Evolutionary conservation across 92 coral and sea anemone genomes (phyloP).

Genomic region (Metridium senile): DNA sequence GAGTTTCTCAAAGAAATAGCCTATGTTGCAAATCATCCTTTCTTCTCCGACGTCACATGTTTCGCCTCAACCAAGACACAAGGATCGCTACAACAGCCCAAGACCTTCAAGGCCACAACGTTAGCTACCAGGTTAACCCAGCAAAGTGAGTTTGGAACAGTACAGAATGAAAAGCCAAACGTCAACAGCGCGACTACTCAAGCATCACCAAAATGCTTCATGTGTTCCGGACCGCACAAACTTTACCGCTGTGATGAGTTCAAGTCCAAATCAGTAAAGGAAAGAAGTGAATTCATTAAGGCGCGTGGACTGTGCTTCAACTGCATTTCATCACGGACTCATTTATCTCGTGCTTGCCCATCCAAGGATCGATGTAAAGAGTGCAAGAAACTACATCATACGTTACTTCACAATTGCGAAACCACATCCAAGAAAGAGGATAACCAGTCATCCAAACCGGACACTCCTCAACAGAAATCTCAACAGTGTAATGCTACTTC

Average conservation of each 20-base stretch:
- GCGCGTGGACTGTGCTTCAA: slow-evolving; percentile 29
- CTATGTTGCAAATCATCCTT: slow-evolving; percentile 62
- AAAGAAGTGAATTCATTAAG: slow-evolving; percentile 42
- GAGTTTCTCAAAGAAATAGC: slow-evolving; percentile 55
- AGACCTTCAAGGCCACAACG: too few relatives aligned
- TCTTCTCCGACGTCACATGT: too few relatives aligned
- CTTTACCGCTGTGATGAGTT: slow-evolving; percentile 42
- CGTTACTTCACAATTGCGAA: not conserved
- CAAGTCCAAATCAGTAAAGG: slow-evolving; percentile 41
- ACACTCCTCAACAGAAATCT: not conserved
- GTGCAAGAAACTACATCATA: not conserved
- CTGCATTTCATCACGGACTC: not conserved
- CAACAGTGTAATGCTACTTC: not conserved
- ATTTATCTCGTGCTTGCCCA: slow-evolving; percentile 3
- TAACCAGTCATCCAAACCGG: not conserved
- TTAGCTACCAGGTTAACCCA: too few relatives aligned
- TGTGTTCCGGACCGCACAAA: too few relatives aligned
- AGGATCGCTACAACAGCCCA: too few relatives aligned
- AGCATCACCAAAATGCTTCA: too few relatives aligned
- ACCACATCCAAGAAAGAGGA: not conserved
- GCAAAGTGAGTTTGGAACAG: too few relatives aligned
- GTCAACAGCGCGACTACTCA: slow-evolving; percentile 26
- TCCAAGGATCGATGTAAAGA: slow-evolving; percentile 28
- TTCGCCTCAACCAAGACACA: too few relatives aligned
- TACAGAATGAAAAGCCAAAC: slow-evolving; percentile 23